Conservation (phyloP, 2,797 vertebrate species). For the Chanos chanos region DNA sequence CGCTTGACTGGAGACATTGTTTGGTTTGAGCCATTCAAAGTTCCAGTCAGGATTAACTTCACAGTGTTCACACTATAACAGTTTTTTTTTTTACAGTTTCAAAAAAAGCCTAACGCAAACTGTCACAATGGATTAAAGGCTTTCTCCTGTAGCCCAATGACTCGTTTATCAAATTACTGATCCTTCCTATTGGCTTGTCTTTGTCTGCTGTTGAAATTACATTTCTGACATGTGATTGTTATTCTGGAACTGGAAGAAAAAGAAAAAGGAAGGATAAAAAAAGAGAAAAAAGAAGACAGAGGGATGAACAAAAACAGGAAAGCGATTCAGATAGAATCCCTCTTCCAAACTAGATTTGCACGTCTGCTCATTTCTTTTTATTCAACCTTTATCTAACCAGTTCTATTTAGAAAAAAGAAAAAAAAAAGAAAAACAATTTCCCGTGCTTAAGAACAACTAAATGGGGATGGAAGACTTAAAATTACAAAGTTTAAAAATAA, state of each 20-base stretch:
- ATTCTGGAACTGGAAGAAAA: background rate
- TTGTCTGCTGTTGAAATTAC: constrained; percentile 4
- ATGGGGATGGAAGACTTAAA: too few relatives aligned
- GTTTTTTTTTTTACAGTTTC: constrained; percentile 6
- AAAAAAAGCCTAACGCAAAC: too few relatives aligned
- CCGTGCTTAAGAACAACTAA: too few relatives aligned
- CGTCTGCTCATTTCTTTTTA: too few relatives aligned
- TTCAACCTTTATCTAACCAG: too few relatives aligned
- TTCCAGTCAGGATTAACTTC: constrained; percentile 35
- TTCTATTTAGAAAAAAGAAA: background rate
- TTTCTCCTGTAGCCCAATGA: background rate
- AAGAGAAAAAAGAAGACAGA: too few relatives aligned
- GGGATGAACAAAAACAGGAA: too few relatives aligned
- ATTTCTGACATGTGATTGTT: background rate
- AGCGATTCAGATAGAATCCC: background rate
- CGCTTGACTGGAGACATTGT: constrained; percentile 43
- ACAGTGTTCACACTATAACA: constrained; percentile 35
- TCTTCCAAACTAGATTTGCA: too few relatives aligned
- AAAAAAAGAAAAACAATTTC: background rate
- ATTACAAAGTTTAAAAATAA: too few relatives aligned
- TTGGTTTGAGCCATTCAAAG: constrained; percentile 37
- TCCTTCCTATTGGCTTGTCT: background rate
- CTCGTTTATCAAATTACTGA: constrained; percentile 4
- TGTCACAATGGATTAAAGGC: background rate
- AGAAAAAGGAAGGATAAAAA: background rate